Conservation (phyloP, 1,140 invertebrate genomes). For the Scaptomyza pallida region DNA sequence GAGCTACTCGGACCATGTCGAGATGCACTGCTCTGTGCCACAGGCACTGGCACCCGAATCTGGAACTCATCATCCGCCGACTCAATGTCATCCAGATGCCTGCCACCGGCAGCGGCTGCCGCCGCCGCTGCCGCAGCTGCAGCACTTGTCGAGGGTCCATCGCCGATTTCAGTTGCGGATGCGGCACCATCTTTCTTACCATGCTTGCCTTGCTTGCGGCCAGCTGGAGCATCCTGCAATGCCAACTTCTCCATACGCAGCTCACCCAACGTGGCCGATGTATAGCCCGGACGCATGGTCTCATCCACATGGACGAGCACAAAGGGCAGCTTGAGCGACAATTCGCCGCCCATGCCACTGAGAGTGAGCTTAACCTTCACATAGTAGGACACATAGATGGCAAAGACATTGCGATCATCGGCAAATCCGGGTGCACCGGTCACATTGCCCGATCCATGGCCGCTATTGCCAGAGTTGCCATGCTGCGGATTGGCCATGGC, state of each 20-base stretch:
- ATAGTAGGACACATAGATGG: constrained; percentile 95
- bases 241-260: constrained; percentile 61
- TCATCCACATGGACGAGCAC: constrained; percentile 85
- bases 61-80: constrained; percentile 66
- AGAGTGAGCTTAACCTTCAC: constrained; percentile 93
- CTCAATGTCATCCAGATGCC: constrained; percentile 62
- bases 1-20: background rate
- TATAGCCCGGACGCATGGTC: constrained; percentile 39
- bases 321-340: constrained; percentile 92
- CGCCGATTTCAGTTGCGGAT: constrained; percentile 6
- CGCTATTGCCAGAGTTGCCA: background rate
- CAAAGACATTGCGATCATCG: constrained; percentile 92
- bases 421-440: constrained; percentile 61
- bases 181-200: background rate
- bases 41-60: constrained; percentile 55
- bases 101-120: constrained; percentile 1
- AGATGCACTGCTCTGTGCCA: constrained; percentile 20
- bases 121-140: constrained; percentile 52
- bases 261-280: constrained; percentile 48
- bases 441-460: background rate
- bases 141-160: constrained; percentile 64
- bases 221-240: constrained; percentile 64
- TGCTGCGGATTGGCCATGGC: constrained; percentile 44
- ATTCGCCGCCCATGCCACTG: constrained; percentile 91
- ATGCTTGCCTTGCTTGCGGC: constrained; percentile 43